Base-by-base conservation (phyloP, 1,140 invertebrate genomes). In the Drosophila sucinea region DNA sequence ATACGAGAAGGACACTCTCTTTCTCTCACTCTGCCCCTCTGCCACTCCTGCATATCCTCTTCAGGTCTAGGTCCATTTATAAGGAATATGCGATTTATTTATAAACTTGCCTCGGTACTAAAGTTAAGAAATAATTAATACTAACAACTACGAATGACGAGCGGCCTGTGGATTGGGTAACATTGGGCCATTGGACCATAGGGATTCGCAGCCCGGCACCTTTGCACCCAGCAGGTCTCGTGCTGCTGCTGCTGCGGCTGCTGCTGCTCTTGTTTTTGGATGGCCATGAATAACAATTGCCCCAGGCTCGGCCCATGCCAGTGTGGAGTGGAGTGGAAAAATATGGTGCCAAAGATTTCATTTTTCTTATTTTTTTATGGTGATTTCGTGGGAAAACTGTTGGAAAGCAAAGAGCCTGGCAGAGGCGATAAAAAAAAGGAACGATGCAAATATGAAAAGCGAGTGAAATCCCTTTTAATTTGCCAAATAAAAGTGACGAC, bases 391-490 rank as follows among this genome's bases (percentile, higher is more conserved):
- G 82, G 67, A 85, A 86, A 82, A 86, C 60, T 79, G 38, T 23
- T 1, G 33, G 38, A 41, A 8, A 23, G 17, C 6, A 5, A 47
- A 54, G 8, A 27, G n/a, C 68, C 76, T 70, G 82, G 62, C 60
- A 68, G 60, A 44, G 67, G 76, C 83, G 79, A 82, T 87, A 86
- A 87, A 86, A 83, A 79, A 64, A 63, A 56, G 27, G 57, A 55
- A 55, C 83, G 67, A 67, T 73, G 76, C 83, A 86, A 86, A 86
- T 82, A 87, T 86, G 83, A 79, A 87, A 79, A 66, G 83, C 76
- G 81, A 82, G 78, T 79, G 75, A 86, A 86, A 87, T 87, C 83
- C 83, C 25, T 86, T 86, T 87, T 86, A 86, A 86, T 87, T 86
- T 86, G 76, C 63, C 83, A 86, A 86, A 86, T 87, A 86, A 86